Percentiles rank a stretch among this genome's conserved stretches.
Conservation (phyloP, 2,113 vertebrate species). For the Pungitius pungitius region DNA sequence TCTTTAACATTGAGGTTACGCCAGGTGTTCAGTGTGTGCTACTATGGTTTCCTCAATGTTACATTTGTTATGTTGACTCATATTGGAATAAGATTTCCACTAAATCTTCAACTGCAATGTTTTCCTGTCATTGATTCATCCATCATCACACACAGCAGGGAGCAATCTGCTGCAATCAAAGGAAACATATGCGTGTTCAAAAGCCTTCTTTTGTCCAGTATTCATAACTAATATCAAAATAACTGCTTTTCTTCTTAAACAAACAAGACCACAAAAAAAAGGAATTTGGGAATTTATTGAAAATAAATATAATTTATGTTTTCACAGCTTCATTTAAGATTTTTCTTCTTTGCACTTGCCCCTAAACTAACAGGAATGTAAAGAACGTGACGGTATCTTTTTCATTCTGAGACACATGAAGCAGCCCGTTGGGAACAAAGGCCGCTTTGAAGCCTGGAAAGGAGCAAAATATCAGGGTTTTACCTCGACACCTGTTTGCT, state of each 20-base stretch:
- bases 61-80: not conserved
- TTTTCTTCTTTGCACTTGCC: conserved; percentile 1
- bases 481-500: conserved; percentile 61
- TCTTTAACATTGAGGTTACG: not conserved
- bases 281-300: not conserved
- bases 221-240: not conserved
- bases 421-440: conserved; percentile 47
- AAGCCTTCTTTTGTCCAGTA: not conserved
- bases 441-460: conserved; percentile 53
- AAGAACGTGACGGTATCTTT: conserved; percentile 38
- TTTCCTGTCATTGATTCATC: not conserved
- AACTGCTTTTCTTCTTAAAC: not conserved
- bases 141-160: not conserved
- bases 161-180: not conserved
- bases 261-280: not conserved
- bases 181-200: not conserved
- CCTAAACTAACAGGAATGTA: conserved; percentile 29
- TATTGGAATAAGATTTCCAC: not conserved
- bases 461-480: conserved; percentile 41
- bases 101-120: not conserved
- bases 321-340: not conserved
- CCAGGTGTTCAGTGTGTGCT: not conserved
- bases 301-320: not conserved
- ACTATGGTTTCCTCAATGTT: not conserved
- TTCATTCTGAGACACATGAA: conserved; percentile 21